Conservation (phyloP, 2,113 vertebrate genomes). For the Nyctibius bracteatus region DNA sequence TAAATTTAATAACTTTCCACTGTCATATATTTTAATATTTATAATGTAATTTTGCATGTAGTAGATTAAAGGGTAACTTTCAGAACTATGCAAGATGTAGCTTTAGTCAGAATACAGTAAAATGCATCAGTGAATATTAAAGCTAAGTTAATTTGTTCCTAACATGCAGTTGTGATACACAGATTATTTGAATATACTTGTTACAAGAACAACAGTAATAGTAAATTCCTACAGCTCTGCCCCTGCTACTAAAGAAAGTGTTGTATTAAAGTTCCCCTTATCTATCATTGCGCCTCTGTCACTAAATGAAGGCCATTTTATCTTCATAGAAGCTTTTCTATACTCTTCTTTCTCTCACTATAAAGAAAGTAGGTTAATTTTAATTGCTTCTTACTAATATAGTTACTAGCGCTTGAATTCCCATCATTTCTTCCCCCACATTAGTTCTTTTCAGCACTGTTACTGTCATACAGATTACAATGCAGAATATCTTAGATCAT, state of each 20-base stretch:
- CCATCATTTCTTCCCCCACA: not conserved
- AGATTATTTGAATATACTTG: not conserved
- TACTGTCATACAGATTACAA: not conserved
- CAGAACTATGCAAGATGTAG: not conserved
- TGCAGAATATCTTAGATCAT: not conserved
- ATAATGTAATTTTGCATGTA: not conserved
- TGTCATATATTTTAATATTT: constrained; percentile 15
- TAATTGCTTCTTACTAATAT: not conserved
- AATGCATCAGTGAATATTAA: not conserved
- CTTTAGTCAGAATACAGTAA: constrained; percentile 11
- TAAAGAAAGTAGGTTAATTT: not conserved
- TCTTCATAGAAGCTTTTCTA: not conserved
- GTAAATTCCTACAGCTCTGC: not conserved
- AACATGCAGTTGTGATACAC: not conserved
- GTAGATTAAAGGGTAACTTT: not conserved
- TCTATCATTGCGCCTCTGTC: not conserved
- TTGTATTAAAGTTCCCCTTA: not conserved
- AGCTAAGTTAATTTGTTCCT: not conserved
- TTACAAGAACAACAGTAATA: not conserved
- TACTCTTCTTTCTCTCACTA: not conserved
- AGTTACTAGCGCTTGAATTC: not conserved
- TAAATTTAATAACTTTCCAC: not conserved
- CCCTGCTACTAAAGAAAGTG: not conserved
- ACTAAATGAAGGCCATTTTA: not conserved
- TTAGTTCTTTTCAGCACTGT: not conserved